A percentile compares a stretch with the other conserved stretches of the same genome.
Conservation (phyloP, 2,797 vertebrate species). For the Cryptoprocta ferox region DNA sequence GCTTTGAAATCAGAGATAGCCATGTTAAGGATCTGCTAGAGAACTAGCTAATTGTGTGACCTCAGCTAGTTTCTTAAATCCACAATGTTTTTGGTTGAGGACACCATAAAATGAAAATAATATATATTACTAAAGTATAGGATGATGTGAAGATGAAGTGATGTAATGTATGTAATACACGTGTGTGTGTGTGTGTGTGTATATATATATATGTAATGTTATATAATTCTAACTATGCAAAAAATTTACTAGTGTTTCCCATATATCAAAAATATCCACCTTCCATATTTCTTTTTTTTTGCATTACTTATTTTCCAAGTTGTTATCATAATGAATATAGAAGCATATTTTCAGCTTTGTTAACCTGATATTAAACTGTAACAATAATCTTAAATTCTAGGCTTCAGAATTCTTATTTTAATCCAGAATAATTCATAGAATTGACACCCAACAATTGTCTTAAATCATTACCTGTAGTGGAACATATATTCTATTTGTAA, state of each 20-base stretch:
- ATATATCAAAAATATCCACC: neutral
- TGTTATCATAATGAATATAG: neutral
- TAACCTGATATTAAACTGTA: neutral
- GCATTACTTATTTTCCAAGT: neutral
- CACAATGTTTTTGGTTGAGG: neutral
- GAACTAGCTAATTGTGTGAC: neutral
- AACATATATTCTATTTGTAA: neutral
- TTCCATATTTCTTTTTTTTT: neutral
- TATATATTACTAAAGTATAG: neutral
- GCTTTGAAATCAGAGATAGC: neutral
- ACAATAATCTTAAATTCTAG: neutral
- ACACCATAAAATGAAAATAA: neutral
- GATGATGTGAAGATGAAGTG: neutral
- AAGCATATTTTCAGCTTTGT: neutral
- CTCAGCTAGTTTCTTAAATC: neutral
- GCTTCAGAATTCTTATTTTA: slow-evolving; percentile 7
- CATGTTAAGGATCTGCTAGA: neutral
- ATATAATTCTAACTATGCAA: neutral
- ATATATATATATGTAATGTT: neutral
- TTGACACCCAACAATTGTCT: neutral
- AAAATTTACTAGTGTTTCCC: neutral
- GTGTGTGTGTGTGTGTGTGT: neutral
- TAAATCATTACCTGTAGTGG: neutral
- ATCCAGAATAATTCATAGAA: neutral
- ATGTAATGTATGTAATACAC: neutral